Evolutionary conservation across 2,797 vertebrate species (phyloP).

Genomic region (Aldrovandia affinis): DNA sequence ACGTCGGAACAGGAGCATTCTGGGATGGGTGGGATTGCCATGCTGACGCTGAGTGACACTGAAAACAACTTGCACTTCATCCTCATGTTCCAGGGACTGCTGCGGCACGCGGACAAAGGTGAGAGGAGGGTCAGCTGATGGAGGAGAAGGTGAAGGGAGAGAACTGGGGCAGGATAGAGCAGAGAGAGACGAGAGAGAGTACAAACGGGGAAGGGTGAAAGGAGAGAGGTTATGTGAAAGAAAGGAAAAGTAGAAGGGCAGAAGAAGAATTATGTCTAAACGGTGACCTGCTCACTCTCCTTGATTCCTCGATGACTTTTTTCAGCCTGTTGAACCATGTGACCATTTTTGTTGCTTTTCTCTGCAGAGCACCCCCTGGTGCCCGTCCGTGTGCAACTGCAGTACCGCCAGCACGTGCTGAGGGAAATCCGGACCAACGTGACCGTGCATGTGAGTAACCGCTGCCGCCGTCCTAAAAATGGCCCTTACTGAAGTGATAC

Average conservation of each 20-base stretch:
- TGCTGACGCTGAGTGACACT: constrained; percentile 88
- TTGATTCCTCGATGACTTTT: not conserved
- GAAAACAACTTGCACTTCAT: constrained; percentile 96
- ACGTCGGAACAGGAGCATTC: constrained; percentile 74
- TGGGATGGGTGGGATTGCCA: constrained; percentile 84
- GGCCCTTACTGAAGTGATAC: not conserved
- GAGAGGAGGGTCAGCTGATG: constrained; percentile 35
- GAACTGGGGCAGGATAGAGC: no score
- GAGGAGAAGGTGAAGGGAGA: not conserved
- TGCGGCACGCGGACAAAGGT: constrained; percentile 73
- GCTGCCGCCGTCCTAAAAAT: not conserved
- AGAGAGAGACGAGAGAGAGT: no score
- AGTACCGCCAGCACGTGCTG: constrained; percentile 80
- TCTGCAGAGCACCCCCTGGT: constrained; percentile 72
- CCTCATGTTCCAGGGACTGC: constrained; percentile 86
- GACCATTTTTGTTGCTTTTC: not conserved
- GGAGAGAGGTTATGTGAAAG: no score
- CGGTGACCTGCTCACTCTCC: not conserved
- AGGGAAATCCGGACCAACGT: constrained; percentile 85
- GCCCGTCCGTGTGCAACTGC: constrained; percentile 82
- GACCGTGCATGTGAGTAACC: constrained; percentile 79
- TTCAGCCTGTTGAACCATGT: not conserved
- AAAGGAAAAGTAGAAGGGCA: no score
- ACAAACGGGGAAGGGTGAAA: no score
- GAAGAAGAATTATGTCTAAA: not conserved